Percentiles rank a stretch among this genome's conserved stretches.
These are phyloP conservation scores for Nymphicus hollandicus DNA, from an alignment of 2,113 vertebrate genomes.

Conservation along the genomic window DNA sequence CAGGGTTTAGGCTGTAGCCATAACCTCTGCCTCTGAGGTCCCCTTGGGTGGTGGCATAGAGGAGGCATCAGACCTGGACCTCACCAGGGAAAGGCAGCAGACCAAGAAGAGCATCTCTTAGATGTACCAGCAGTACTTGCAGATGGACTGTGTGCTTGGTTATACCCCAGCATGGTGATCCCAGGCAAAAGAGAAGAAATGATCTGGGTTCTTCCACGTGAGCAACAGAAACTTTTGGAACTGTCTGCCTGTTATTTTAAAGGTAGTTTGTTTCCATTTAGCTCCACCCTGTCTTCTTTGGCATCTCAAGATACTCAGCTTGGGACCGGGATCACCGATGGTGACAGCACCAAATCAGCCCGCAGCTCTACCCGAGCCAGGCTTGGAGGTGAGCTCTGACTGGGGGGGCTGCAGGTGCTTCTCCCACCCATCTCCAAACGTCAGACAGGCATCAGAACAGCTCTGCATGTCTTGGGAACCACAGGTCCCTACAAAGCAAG, in stretches of 20 bases:
- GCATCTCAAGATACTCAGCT: fast-evolving
- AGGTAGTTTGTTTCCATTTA: not conserved
- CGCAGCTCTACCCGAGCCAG: not conserved
- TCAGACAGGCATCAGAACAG: not conserved
- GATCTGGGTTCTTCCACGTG: not conserved
- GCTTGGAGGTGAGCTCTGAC: not conserved
- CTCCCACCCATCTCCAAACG: not conserved
- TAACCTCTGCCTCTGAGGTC: not conserved
- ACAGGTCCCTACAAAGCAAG: not conserved
- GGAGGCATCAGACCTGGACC: not conserved
- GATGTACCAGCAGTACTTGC: not conserved
- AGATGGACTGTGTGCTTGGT: not conserved
- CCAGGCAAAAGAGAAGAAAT: not conserved
- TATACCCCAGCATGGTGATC: not conserved
- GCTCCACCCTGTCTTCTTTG: not conserved
- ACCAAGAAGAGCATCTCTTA: not conserved
- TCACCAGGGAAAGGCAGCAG: not conserved
- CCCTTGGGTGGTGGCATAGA: not conserved
- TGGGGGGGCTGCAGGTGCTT: not conserved
- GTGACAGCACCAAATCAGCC: not conserved
- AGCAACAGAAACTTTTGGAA: not conserved
- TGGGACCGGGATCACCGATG: not conserved
- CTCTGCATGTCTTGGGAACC: not conserved
- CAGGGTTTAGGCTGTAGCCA: fast-evolving
- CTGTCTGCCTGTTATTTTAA: not conserved